These are phyloP conservation scores for Setipinna tenuifilis DNA, from an alignment of 2,797 vertebrate genomes.

Conservation along the genomic window DNA sequence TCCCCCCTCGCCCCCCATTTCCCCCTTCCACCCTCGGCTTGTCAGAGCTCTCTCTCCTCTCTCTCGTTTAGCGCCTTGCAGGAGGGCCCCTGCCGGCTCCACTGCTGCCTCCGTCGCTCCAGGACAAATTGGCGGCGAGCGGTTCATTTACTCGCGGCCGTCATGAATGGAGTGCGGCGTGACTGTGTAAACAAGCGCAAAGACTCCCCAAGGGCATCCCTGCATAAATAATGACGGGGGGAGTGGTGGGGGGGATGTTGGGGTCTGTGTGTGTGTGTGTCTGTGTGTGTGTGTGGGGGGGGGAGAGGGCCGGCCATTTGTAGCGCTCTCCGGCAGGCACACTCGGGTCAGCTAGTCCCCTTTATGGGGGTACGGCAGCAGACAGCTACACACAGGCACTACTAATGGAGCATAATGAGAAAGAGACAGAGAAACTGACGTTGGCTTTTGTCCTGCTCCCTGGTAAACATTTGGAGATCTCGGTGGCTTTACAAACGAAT, in stretches of 20 bases:
- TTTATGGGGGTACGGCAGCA: conserved; percentile 68
- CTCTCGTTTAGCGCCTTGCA: conserved; percentile 21
- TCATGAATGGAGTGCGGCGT: conserved; percentile 69
- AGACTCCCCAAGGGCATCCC: conserved; percentile 73
- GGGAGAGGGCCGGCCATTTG: conserved; percentile 69
- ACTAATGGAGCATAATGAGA: conserved; percentile 10
- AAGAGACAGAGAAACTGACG: background rate
- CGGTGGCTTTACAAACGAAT: background rate
- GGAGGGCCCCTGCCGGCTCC: conserved; percentile 48
- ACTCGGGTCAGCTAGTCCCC: conserved; percentile 71
- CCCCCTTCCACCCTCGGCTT: background rate
- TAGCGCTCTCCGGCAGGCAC: conserved; percentile 61
- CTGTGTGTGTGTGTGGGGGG: no score
- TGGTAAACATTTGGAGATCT: background rate
- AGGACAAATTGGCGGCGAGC: conserved; percentile 76
- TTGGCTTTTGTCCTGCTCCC: background rate
- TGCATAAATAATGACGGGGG: conserved; percentile 72
- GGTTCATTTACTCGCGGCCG: conserved; percentile 76
- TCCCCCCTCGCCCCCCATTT: no score
- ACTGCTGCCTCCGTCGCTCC: conserved; percentile 60
- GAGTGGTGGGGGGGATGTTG: background rate
- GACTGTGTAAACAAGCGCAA: conserved; percentile 75
- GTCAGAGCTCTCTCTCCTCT: background rate
- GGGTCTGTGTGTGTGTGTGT: no score
- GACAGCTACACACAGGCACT: conserved; percentile 57